A percentile compares a stretch with the other conserved stretches of the same genome.
These are phyloP conservation scores for Cetonia aurata DNA, from an alignment of 2,888 invertebrate genomes.

Conservation along the genomic window DNA sequence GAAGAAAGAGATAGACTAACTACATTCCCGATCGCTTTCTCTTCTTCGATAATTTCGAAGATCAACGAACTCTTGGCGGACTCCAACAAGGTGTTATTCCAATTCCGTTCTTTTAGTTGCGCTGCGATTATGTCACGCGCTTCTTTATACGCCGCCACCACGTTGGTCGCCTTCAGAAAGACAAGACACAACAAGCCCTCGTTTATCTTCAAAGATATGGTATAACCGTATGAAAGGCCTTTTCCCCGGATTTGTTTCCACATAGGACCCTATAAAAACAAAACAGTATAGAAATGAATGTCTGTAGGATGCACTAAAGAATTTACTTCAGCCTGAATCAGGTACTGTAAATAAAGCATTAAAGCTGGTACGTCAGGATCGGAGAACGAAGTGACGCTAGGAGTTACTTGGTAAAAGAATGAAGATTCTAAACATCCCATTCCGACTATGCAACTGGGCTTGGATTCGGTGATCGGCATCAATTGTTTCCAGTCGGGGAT, in stretches of 20 bases:
- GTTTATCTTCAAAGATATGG: slow-evolving; percentile 73
- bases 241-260: slow-evolving; percentile 89
- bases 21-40: slow-evolving; percentile 82
- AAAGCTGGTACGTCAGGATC: slow-evolving; percentile 79
- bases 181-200: slow-evolving; percentile 81
- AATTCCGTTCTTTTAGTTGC: slow-evolving; percentile 73
- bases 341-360: slow-evolving; percentile 85
- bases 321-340: slow-evolving; percentile 84
- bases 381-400: slow-evolving; percentile 75
- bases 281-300: no score
- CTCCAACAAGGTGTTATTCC: slow-evolving; percentile 82
- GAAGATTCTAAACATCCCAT: slow-evolving; percentile 87
- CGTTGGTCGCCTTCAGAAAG: slow-evolving; percentile 83
- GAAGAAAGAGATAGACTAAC: slow-evolving; percentile 80
- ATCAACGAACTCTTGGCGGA: slow-evolving; percentile 89
- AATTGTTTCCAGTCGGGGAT: slow-evolving; percentile 68
- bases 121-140: slow-evolving; percentile 79
- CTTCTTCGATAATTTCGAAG: slow-evolving; percentile 85
- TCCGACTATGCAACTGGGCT: slow-evolving; percentile 78
- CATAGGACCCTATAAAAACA: slow-evolving; percentile 91
- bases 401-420: slow-evolving; percentile 77
- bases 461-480: slow-evolving; percentile 61
- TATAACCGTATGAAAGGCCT: slow-evolving; percentile 87
- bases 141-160: slow-evolving; percentile 83
- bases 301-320: background rate